Evolutionary conservation across 2,888 invertebrate species (phyloP), one percentile per base, ranked within the genome.

Genomic region (Drosophila mimetica): DNA sequence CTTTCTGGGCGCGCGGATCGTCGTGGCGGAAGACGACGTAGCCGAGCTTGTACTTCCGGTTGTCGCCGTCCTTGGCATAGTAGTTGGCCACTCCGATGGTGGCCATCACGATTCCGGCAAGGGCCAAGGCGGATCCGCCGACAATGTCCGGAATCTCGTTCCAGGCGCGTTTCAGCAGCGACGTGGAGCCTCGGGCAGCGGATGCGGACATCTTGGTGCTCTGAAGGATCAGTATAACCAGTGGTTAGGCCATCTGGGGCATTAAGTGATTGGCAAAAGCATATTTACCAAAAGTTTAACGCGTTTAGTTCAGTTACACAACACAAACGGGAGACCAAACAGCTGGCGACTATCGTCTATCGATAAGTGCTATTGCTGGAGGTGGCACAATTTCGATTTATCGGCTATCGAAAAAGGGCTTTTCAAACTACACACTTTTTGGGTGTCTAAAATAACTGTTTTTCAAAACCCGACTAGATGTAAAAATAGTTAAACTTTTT

Each of bases 81-180:
- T 95, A 94, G 36, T 92, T 93, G 65, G 91, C 90, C 48, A 93
- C 75, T 2, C 93, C 94, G 36, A 92, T 48, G 18, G 88, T 86
- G 16, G 92, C 93, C 67, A 95, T 75, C 7, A 90, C 93, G 4
- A 94, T 50, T 28, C 96, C 95, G 36, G 93, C 84, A 0, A 95
- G 0, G 0, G 93, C 95, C 74, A 95, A 75, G 13, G 93, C 93
- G 2, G 93, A 91, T 22, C 94, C 92, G 28, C 93, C 95, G 41
- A 96, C 90, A 48, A 96, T 91, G 91, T 96, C 96, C 4, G 96
- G 96, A 66, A 95, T 94, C 92, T 95, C 95, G 86, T 93, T 92
- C 95, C 95, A 94, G 20, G 89, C 92, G 44, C 88, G 88, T 51
- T 91, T 90, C 9, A 92, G 72, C 2, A 92, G 76, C 1, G 83